Evolutionary conservation across 1,140 invertebrate genomes (phyloP).

Genomic region (Stenopsyche tienmushanensis): DNA sequence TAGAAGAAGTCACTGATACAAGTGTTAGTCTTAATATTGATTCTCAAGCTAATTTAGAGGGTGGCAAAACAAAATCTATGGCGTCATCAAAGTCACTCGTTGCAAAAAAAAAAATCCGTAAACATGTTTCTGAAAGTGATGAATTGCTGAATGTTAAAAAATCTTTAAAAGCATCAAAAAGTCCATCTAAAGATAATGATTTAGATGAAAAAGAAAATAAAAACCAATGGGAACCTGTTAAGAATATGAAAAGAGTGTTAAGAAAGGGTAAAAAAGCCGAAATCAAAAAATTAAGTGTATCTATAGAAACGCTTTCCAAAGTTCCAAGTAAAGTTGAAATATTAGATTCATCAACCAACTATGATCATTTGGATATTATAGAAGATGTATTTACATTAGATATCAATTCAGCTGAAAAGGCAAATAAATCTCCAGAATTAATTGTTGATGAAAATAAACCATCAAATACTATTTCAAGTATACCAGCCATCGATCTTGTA

Average conservation of each 20-base stretch:
- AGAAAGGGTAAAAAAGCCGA: background rate
- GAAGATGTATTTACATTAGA: too few species aligned
- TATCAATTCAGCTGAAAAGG: too few species aligned
- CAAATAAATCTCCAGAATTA: background rate
- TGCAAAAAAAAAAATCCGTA: too few species aligned
- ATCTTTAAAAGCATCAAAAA: background rate
- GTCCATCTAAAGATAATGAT: background rate
- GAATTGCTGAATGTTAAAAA: background rate
- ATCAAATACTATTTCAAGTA: background rate
- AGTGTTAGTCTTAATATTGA: background rate
- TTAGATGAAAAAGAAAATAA: background rate
- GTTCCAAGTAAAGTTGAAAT: background rate
- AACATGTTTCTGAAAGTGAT: background rate
- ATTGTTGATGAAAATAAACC: background rate
- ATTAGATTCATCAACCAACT: too few species aligned
- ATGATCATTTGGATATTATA: background rate
- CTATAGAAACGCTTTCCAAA: background rate
- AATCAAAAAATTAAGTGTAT: conserved; percentile 16
- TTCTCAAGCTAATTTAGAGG: background rate
- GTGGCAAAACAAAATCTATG: too few species aligned
- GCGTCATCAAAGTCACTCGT: too few species aligned
- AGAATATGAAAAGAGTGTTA: conserved; percentile 12
- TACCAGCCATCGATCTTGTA: background rate
- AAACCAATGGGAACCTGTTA: background rate
- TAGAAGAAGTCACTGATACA: background rate